A percentile compares a stretch with the other conserved stretches of the same genome.
These are phyloP conservation scores for Cremastinae sp. DNA, from an alignment of 2,888 invertebrate genomes.

Conservation along the genomic window DNA sequence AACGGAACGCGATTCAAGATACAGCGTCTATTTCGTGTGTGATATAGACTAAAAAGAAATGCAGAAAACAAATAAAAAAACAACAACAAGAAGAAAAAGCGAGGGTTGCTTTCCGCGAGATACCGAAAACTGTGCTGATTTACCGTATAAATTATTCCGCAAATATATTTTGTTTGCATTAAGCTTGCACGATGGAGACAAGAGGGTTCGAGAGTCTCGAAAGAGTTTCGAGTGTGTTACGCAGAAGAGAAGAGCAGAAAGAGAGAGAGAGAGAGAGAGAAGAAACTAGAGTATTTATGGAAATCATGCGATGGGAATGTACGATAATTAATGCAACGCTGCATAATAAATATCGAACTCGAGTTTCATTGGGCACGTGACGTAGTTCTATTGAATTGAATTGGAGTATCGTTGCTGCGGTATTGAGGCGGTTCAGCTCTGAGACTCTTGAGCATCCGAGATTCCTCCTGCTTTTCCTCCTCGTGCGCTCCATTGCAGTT, in stretches of 20 bases:
- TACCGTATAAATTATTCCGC: background rate
- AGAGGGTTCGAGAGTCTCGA: constrained; percentile 1
- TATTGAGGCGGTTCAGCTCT: constrained; percentile 58
- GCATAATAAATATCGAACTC: constrained; percentile 77
- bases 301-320: constrained; percentile 56
- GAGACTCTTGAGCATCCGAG: constrained; percentile 69
- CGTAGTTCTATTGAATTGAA: constrained; percentile 75
- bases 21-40: background rate
- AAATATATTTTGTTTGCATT: background rate
- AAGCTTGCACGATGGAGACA: background rate
- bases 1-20: background rate
- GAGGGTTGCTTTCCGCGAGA: background rate
- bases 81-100: background rate
- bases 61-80: background rate
- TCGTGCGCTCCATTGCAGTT: constrained; percentile 17
- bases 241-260: background rate
- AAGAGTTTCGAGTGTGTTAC: constrained; percentile 9
- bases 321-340: constrained; percentile 77
- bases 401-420: constrained; percentile 68
- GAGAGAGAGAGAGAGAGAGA: background rate
- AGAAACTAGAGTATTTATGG: constrained; percentile 54
- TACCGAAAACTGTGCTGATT: background rate
- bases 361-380: constrained; percentile 71
- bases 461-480: background rate
- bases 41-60: too few relatives aligned